phyloP scores from a whole-genome alignment of 2,113 vertebrate species.

The Nerophis ophidion region DNA sequence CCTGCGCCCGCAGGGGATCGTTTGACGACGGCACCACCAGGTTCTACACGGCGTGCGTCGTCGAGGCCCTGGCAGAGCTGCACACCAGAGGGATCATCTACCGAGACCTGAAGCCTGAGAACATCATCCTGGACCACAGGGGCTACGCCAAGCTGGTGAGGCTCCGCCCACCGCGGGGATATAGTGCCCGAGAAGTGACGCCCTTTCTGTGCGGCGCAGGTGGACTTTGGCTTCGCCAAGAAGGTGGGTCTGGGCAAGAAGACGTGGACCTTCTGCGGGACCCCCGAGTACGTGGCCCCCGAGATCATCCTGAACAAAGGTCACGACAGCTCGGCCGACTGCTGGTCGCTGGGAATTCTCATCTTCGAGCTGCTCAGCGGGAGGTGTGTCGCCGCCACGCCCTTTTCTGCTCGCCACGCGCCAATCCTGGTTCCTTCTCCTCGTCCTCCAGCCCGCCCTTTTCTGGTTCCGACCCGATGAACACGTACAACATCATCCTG shows the following conservation, averaged over 20 bases:
- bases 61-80: constrained; percentile 65
- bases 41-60: constrained; percentile 68
- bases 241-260: constrained; percentile 69
- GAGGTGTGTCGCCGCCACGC: constrained; percentile 35
- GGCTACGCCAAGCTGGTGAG: constrained; percentile 70
- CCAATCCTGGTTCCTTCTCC: neutral
- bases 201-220: constrained; percentile 20
- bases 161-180: too few relatives aligned
- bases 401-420: neutral
- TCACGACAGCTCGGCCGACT: constrained; percentile 67
- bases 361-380: constrained; percentile 69
- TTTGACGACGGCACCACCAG: constrained; percentile 66
- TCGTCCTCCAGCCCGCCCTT: constrained; percentile 80
- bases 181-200: neutral
- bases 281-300: constrained; percentile 68
- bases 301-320: constrained; percentile 72
- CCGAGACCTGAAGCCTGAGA: constrained; percentile 72
- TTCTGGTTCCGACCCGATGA: constrained; percentile 93
- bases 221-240: constrained; percentile 72
- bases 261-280: constrained; percentile 73
- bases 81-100: constrained; percentile 69
- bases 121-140: constrained; percentile 67
- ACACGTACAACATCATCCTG: constrained; percentile 93
- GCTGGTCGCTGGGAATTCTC: constrained; percentile 71
- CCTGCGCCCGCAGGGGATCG: constrained; percentile 43